Evolutionary conservation across 2,888 invertebrate species (phyloP).

Genomic region (Clunio marinus): DNA sequence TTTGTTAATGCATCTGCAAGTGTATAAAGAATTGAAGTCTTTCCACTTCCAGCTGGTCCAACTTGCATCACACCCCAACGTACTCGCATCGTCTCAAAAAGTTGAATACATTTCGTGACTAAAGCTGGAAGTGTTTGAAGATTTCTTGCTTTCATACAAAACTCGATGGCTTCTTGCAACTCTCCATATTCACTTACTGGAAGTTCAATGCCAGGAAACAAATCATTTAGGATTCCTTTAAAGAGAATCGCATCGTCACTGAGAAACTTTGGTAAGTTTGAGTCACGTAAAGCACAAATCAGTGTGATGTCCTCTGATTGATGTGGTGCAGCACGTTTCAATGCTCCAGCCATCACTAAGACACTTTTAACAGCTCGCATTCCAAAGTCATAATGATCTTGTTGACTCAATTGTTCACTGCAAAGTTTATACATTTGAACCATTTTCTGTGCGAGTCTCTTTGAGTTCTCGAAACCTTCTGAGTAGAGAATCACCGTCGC

Average conservation of each 20-base stretch:
- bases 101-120: conserved; percentile 73
- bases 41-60: conserved; percentile 85
- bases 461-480: conserved; percentile 87
- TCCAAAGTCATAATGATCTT: conserved; percentile 89
- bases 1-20: conserved; percentile 65
- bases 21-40: conserved; percentile 72
- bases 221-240: conserved; percentile 81
- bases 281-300: conserved; percentile 80
- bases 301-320: conserved; percentile 78
- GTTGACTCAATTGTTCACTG: conserved; percentile 85
- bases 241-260: conserved; percentile 79
- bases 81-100: conserved; percentile 87
- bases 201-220: conserved; percentile 78
- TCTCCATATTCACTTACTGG: conserved; percentile 75
- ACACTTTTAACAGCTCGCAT: conserved; percentile 94
- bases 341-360: conserved; percentile 84
- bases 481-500: conserved; percentile 92
- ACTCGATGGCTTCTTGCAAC: conserved; percentile 62
- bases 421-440: conserved; percentile 89
- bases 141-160: conserved; percentile 56
- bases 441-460: conserved; percentile 83
- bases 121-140: conserved; percentile 65
- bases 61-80: conserved; percentile 91
- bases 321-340: conserved; percentile 80
- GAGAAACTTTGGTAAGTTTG: conserved; percentile 85